Evolutionary conservation across 2,797 vertebrate species (phyloP), one percentile per base, ranked within the genome.

Genomic region (Pampus argenteus): DNA sequence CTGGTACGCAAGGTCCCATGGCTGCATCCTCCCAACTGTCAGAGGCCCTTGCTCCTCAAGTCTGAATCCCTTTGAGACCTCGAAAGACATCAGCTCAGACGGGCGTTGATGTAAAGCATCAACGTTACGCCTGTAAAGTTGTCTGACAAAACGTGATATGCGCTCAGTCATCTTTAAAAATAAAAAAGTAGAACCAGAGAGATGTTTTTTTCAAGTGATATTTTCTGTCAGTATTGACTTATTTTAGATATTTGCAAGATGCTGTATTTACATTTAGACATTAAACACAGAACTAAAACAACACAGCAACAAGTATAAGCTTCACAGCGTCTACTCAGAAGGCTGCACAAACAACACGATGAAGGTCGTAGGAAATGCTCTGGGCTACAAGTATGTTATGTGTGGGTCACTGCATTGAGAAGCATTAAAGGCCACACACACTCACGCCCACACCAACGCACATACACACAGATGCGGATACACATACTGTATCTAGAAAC

Each of bases 1-100:
- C 89, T 81, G 82, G 87, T 88, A 82, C 62, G n/a, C 78, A 66
- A 80, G 76, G 71, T 87, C 82, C 88, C 59, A 74, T 80, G 67
- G 76, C 86, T 86, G 81, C 88, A 90, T 89, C 90, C 86, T 90
- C 82, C 80, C 65, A 90, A 92, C 89, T 80, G 86, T 87, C 89
- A 86, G 68, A 80, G 71, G 78, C 65, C 51, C 76, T 64, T 22
- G 45, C 67, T 87, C 36, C 71, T 78, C 50, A 72, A 56, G 56
- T 83, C 66, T 81, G 42, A 88, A 80, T 72, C 82, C 90, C 84
- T 86, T 38, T 73, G 90, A 90, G 89, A 89, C 78, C 2, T 2
- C 15, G 2, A 74, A 28, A 77, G 36, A 22, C 31, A 48, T 71
- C n/a, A 20, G 18, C 67, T 76, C 25, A 42, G 60, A 76, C 62